Conservation (phyloP, 2,797 vertebrate genomes). For the Coccyzus lansbergi region DNA sequence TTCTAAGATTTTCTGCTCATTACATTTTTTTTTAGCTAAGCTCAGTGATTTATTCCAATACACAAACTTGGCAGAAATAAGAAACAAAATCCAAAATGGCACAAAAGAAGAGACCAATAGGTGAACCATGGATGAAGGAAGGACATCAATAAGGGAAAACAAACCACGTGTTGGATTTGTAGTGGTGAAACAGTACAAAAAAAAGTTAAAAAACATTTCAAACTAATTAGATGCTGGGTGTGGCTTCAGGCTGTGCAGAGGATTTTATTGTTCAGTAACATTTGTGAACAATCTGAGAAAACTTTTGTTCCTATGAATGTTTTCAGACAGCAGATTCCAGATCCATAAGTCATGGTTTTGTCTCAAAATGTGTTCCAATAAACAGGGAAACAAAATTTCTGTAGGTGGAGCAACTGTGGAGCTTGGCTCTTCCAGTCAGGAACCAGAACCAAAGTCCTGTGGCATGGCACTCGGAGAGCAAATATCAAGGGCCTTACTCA, state of each 20-base stretch:
- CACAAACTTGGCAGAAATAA: neutral
- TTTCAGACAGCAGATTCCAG: slow-evolving; percentile 43
- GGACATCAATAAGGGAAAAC: neutral
- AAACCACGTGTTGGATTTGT: neutral
- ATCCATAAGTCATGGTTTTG: slow-evolving; percentile 30
- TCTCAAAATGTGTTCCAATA: slow-evolving; percentile 1
- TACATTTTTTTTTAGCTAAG: neutral
- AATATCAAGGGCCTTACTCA: neutral
- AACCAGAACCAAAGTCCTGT: neutral
- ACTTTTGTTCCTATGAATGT: neutral
- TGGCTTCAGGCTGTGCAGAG: neutral
- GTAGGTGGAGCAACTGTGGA: slow-evolving; percentile 20
- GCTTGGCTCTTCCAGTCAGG: neutral
- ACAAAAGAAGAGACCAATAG: neutral
- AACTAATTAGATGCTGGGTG: neutral
- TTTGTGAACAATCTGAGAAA: slow-evolving; percentile 55
- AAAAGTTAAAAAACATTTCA: neutral
- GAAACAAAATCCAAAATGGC: neutral
- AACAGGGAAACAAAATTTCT: slow-evolving; percentile 12
- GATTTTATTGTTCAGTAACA: slow-evolving; percentile 30
- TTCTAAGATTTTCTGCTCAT: neutral
- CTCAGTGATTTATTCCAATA: neutral
- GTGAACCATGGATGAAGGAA: neutral
- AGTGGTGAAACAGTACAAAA: neutral
- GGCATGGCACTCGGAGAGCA: neutral